Conservation (phyloP, 2,797 vertebrate species). For the Coreius guichenoti region DNA sequence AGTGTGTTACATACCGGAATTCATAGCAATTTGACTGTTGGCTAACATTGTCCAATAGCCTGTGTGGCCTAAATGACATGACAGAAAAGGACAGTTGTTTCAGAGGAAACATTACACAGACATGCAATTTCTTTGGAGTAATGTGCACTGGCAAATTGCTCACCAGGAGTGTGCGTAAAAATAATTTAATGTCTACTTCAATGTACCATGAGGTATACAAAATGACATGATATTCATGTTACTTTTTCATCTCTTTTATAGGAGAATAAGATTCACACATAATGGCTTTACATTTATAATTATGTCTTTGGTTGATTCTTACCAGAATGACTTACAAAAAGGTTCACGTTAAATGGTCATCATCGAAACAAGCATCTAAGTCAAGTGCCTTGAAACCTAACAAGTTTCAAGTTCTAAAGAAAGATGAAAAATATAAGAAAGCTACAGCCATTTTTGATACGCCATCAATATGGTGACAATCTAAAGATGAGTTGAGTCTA, state of each 20-base stretch:
- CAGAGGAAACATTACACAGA: background rate
- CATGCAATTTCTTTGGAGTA: background rate
- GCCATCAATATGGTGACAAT: background rate
- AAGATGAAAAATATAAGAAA: background rate
- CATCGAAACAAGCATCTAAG: background rate
- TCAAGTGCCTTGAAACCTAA: background rate
- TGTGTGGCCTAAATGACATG: background rate
- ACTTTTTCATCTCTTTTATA: background rate
- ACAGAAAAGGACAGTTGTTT: background rate
- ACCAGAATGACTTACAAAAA: background rate
- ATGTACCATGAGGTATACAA: background rate
- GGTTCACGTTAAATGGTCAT: background rate
- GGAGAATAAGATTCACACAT: background rate
- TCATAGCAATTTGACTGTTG: background rate
- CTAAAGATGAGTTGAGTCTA: background rate
- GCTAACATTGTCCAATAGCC: background rate
- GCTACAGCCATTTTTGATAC: background rate
- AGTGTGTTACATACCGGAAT: background rate
- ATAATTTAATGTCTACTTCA: background rate
- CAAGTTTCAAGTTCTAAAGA: background rate
- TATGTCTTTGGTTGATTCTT: background rate
- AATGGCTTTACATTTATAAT: background rate
- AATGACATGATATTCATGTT: background rate
- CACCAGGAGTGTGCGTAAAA: background rate
- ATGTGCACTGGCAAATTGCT: background rate